Evolutionary conservation across 2,113 vertebrate genomes (phyloP).

Genomic region (Myiopsitta monachus): DNA sequence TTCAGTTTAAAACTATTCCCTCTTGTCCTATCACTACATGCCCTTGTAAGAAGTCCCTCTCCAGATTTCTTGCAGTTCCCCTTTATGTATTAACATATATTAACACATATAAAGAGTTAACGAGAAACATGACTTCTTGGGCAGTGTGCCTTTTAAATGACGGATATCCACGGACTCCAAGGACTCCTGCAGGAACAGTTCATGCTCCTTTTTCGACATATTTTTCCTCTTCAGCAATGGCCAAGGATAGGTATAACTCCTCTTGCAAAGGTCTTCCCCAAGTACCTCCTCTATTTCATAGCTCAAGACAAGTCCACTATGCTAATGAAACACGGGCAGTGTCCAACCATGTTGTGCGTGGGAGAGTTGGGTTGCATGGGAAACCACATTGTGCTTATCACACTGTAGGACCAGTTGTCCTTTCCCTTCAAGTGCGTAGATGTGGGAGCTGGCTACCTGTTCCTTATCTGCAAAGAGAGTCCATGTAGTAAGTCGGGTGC

Average conservation of each 20-base stretch:
- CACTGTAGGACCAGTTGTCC: not conserved
- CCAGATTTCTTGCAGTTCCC: not conserved
- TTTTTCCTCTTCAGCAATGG: not conserved
- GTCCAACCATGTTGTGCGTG: accelerated
- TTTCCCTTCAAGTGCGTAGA: not conserved
- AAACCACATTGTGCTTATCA: not conserved
- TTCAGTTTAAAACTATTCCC: not conserved
- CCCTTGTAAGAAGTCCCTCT: not conserved
- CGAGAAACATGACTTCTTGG: not conserved
- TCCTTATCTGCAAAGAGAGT: not conserved
- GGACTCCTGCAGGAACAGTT: not conserved
- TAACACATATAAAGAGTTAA: not conserved
- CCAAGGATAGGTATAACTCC: not conserved
- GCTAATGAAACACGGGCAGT: not conserved
- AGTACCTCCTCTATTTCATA: not conserved
- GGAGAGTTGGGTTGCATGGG: not conserved
- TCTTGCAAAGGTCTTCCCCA: not conserved
- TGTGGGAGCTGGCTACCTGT: not conserved
- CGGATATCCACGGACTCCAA: not conserved
- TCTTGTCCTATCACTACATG: not conserved
- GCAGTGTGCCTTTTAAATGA: not conserved
- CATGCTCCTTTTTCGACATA: not conserved
- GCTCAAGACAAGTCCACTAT: accelerated
- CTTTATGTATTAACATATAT: not conserved
- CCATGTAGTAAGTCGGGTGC: not conserved